Evolutionary conservation across 2,113 vertebrate genomes (phyloP).

Genomic region (Thomomys bottae): DNA sequence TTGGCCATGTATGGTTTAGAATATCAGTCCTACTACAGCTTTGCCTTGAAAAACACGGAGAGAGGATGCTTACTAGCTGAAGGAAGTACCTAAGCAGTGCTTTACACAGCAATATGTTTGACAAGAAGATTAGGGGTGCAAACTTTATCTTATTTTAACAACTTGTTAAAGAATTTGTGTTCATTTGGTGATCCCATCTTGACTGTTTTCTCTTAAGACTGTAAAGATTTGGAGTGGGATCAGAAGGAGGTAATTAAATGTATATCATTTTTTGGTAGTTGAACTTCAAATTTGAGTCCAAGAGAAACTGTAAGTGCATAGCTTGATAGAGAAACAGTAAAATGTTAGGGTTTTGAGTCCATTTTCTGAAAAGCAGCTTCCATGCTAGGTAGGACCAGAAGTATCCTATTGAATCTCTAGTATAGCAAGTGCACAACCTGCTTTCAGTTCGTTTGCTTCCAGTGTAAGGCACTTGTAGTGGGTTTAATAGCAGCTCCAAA

Average conservation of each 20-base stretch:
- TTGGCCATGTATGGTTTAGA: not conserved
- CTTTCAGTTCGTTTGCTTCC: not conserved
- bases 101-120: not conserved
- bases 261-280: constrained; percentile 20
- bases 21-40: not conserved
- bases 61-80: not conserved
- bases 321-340: constrained; percentile 5
- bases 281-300: constrained; percentile 19
- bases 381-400: not conserved
- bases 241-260: constrained; percentile 33
- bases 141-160: not conserved
- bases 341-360: constrained; percentile 5
- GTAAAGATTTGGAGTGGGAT: not conserved
- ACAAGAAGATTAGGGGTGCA: not conserved
- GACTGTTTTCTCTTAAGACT: not conserved
- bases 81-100: not conserved
- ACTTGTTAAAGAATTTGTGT: not conserved
- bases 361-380: not conserved
- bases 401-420: not conserved
- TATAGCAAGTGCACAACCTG: not conserved
- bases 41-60: not conserved
- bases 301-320: constrained; percentile 20
- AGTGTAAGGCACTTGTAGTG: not conserved
- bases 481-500: too few relatives aligned
- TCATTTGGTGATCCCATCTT: not conserved